Evolutionary conservation across 2,888 invertebrate genomes (phyloP).

Genomic region (Pristionchus maxplancki): DNA sequence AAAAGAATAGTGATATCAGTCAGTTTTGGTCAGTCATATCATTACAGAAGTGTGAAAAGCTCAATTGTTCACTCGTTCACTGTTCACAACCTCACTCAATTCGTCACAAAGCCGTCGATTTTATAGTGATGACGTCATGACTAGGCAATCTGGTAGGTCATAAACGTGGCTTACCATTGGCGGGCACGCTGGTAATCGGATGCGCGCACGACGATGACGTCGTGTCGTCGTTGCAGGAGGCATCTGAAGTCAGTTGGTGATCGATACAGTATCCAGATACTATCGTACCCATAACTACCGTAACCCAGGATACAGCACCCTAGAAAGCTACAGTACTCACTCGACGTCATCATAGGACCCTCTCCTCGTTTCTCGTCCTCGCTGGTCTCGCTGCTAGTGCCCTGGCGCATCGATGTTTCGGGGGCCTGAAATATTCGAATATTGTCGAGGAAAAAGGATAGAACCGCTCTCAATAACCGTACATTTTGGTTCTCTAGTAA

Average conservation of each 20-base stretch:
- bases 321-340: background rate
- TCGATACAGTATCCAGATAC: background rate
- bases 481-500: too few species aligned
- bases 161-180: background rate
- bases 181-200: slow-evolving; percentile 3
- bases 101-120: too few species aligned
- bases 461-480: too few species aligned
- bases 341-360: slow-evolving; percentile 3
- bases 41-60: too few species aligned
- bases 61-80: too few species aligned
- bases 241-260: background rate
- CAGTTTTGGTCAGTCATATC: too few species aligned
- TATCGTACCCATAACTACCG: background rate
- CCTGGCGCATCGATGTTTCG: slow-evolving; percentile 25
- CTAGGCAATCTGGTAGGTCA: background rate
- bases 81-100: too few species aligned
- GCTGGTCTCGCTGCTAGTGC: slow-evolving; percentile 39
- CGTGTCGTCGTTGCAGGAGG: slow-evolving; percentile 42
- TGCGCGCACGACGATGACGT: slow-evolving; percentile 37
- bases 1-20: too few species aligned
- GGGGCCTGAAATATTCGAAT: background rate
- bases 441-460: too few species aligned
- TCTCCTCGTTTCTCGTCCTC: slow-evolving; percentile 35
- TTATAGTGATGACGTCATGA: background rate
- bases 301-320: background rate